Evolutionary conservation across 2,797 vertebrate genomes (phyloP).

Genomic region (Mormyrops boulengeri): DNA sequence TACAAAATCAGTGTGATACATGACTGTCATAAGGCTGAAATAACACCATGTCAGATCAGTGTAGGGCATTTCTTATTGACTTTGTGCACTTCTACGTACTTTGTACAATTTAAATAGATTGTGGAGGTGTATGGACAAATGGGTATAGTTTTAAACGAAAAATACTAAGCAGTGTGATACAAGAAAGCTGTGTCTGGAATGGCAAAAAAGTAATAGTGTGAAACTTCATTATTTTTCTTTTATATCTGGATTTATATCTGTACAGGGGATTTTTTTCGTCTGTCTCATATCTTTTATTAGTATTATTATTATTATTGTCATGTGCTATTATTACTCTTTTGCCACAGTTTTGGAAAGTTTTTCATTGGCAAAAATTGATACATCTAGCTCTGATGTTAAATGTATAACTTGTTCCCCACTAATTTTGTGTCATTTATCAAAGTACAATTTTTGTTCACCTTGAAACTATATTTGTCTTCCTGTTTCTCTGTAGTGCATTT

Average conservation of each 20-base stretch:
- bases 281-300: slow-evolving; percentile 22
- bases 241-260: slow-evolving; percentile 44
- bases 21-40: neutral
- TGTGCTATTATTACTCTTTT: neutral
- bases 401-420: neutral
- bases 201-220: slow-evolving; percentile 38
- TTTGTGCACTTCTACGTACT: neutral
- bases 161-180: slow-evolving; percentile 16
- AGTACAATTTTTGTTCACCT: neutral
- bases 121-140: neutral
- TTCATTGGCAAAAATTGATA: neutral
- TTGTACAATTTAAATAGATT: neutral
- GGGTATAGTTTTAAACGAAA: neutral
- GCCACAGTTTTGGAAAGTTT: neutral
- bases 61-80: neutral
- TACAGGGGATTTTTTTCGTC: slow-evolving; percentile 32
- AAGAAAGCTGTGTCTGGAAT: slow-evolving; percentile 46
- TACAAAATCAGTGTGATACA: neutral
- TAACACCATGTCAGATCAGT: neutral
- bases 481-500: neutral
- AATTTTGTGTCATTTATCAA: neutral
- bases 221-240: slow-evolving; percentile 45
- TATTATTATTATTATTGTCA: neutral
- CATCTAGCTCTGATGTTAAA: neutral
- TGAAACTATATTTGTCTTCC: neutral